A percentile compares a stretch with the other conserved stretches of the same genome.
Conservation (phyloP, 2,888 invertebrate species). For the Netelia virgata region DNA sequence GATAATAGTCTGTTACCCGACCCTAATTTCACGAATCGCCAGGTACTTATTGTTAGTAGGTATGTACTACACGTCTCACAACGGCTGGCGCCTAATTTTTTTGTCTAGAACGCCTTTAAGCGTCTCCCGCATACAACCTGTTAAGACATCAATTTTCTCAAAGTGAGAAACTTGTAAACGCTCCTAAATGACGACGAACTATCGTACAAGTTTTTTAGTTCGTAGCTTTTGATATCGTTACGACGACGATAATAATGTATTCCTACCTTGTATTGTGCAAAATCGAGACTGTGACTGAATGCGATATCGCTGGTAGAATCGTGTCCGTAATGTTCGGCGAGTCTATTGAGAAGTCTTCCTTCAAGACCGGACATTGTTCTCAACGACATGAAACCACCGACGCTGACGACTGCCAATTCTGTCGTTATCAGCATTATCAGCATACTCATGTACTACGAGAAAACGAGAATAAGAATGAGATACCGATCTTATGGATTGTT, state of each 20-base stretch:
- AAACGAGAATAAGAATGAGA: slow-evolving; percentile 41
- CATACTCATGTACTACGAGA: slow-evolving; percentile 85
- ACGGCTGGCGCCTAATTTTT: too few relatives aligned
- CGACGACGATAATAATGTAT: slow-evolving; percentile 3
- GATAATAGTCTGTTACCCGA: too few relatives aligned
- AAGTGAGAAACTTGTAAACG: too few relatives aligned
- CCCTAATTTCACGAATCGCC: too few relatives aligned
- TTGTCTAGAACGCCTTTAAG: too few relatives aligned
- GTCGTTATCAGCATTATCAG: slow-evolving; percentile 84
- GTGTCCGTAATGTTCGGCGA: slow-evolving; percentile 83
- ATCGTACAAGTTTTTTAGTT: too few relatives aligned
- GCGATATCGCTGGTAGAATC: slow-evolving; percentile 79
- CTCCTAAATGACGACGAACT: too few relatives aligned
- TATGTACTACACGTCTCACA: too few relatives aligned
- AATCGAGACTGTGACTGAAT: slow-evolving; percentile 85
- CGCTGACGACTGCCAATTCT: slow-evolving; percentile 84
- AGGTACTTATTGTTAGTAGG: too few relatives aligned
- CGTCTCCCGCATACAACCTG: too few relatives aligned
- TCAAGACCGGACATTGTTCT: slow-evolving; percentile 83
- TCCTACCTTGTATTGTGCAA: slow-evolving; percentile 84
- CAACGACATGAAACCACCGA: slow-evolving; percentile 83
- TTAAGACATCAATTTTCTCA: too few relatives aligned
- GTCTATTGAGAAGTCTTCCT: slow-evolving; percentile 79
- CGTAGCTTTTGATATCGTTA: not conserved
- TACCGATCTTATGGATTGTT: slow-evolving; percentile 41